Conservation (phyloP, 2,797 vertebrate genomes). For the Rhabdophis nuchalis region DNA sequence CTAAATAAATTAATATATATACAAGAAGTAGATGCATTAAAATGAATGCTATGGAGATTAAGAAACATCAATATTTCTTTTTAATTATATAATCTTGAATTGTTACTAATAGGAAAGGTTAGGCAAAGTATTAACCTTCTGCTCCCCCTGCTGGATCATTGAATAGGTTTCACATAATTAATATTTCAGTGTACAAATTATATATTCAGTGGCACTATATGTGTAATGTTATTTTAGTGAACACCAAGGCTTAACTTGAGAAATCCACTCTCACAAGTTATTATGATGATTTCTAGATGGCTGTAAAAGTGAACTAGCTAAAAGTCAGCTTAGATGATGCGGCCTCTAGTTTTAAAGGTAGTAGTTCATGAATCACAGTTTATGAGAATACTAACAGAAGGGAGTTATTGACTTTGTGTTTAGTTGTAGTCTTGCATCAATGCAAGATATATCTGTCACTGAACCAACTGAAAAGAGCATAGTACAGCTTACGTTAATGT, state of each 20-base stretch:
- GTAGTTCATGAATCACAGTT: background rate
- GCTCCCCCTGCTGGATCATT: constrained; percentile 66
- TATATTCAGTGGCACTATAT: constrained; percentile 3
- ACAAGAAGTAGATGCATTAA: constrained; percentile 35
- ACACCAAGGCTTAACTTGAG: background rate
- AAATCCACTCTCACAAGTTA: background rate
- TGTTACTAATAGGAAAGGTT: constrained; percentile 35
- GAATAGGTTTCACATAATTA: constrained; percentile 34
- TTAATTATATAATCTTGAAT: constrained; percentile 50
- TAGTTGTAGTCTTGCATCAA: background rate
- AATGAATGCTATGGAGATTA: constrained; percentile 20
- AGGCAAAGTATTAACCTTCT: constrained; percentile 51
- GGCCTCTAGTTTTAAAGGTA: background rate
- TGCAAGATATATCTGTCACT: background rate
- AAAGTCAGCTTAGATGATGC: background rate
- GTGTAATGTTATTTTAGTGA: background rate
- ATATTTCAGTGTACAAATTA: constrained; percentile 1
- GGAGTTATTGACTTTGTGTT: background rate
- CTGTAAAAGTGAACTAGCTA: background rate
- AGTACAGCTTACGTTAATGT: background rate
- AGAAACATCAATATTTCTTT: constrained; percentile 21
- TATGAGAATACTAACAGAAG: background rate
- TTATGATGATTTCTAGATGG: background rate
- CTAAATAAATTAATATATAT: constrained; percentile 10
- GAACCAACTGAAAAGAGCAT: background rate